Percentiles rank a stretch among this genome's conserved stretches.
phyloP scores from a whole-genome alignment of 2,113 vertebrate species.

The Galeopterus variegatus region DNA sequence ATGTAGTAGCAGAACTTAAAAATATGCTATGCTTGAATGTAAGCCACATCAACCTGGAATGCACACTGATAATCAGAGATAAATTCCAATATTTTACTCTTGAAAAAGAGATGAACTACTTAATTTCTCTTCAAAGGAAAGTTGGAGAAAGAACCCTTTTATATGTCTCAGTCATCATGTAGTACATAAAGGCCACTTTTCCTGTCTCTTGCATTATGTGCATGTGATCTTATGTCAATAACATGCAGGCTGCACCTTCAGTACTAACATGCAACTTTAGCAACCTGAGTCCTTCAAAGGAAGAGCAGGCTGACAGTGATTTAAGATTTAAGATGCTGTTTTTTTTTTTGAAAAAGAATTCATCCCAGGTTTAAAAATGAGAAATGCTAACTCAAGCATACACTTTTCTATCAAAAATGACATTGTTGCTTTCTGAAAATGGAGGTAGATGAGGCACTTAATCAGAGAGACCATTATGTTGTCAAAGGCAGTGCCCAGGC shows the following conservation, averaged over 20 bases:
- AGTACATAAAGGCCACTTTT: background rate
- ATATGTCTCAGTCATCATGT: background rate
- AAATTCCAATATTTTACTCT: background rate
- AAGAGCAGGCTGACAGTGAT: background rate
- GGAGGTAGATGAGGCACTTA: background rate
- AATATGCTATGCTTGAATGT: background rate
- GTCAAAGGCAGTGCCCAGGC: background rate
- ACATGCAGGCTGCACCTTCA: background rate
- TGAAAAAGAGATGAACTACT: background rate
- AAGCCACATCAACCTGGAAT: background rate
- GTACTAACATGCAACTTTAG: background rate
- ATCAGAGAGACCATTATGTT: constrained; percentile 16
- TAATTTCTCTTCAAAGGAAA: background rate
- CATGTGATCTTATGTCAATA: background rate
- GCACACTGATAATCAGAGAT: background rate
- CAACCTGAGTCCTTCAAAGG: background rate
- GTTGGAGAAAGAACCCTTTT: background rate
- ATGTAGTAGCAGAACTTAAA: background rate
- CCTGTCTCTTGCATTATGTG: background rate
- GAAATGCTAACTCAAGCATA: background rate
- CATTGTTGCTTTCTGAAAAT: constrained; percentile 40
- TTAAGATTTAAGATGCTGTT: background rate
- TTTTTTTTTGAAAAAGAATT: background rate
- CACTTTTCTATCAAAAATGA: constrained; percentile 27
- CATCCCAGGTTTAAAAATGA: background rate